Percentiles rank a stretch among this genome's conserved stretches.
Evolutionary conservation across 2,888 invertebrate species (phyloP).

Genomic region (Podabrus alpinus): DNA sequence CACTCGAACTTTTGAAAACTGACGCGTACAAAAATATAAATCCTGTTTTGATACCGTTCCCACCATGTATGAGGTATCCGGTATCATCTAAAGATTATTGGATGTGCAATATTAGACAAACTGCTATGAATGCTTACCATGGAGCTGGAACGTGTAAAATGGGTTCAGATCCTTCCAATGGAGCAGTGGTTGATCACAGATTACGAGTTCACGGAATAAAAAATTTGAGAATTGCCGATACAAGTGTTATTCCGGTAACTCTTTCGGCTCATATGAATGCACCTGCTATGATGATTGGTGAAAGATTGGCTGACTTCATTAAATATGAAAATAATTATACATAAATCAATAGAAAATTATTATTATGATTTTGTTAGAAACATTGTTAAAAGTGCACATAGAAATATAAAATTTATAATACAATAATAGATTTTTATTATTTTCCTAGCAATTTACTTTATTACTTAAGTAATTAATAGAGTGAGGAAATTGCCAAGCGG

Average conservation of each 20-base stretch:
- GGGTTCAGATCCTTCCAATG: conserved; percentile 64
- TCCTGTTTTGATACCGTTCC: conserved; percentile 55
- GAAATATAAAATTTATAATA: background rate
- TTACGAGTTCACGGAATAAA: conserved; percentile 63
- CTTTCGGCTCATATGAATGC: conserved; percentile 70
- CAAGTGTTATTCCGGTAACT: conserved; percentile 67
- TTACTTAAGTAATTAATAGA: no score
- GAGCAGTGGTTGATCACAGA: conserved; percentile 66
- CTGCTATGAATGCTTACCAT: conserved; percentile 67
- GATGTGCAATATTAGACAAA: conserved; percentile 62
- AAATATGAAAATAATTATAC: background rate
- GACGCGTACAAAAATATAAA: conserved; percentile 64
- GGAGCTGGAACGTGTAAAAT: conserved; percentile 70
- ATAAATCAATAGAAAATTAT: no score
- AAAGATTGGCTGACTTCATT: conserved; percentile 63
- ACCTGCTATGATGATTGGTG: conserved; percentile 69
- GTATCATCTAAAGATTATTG: conserved; percentile 68
- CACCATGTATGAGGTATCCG: conserved; percentile 55
- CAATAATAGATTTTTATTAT: background rate
- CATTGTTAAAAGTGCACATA: background rate
- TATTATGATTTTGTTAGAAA: background rate
- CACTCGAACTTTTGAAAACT: conserved; percentile 48
- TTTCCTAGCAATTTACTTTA: background rate
- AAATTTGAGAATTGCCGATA: conserved; percentile 65
- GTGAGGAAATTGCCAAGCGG: no score